A percentile compares a stretch with the other conserved stretches of the same genome.
Evolutionary conservation across 2,888 invertebrate species (phyloP).

Genomic region (Macropis europaea): DNA sequence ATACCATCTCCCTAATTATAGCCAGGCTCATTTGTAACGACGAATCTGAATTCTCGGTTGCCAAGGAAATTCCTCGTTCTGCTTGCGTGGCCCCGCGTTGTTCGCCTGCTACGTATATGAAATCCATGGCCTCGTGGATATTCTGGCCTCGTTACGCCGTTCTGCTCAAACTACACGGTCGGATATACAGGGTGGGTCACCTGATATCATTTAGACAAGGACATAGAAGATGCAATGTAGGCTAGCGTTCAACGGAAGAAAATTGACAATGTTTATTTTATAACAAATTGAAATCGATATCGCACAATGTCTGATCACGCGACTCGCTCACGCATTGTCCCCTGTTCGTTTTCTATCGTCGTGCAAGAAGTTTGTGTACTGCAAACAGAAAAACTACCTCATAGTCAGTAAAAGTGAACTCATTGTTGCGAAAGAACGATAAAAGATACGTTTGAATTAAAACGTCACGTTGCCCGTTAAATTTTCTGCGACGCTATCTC

Average conservation of each 20-base stretch:
- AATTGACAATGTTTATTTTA: too few species aligned
- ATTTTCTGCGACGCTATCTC: neutral
- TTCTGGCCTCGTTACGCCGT: conserved; percentile 34
- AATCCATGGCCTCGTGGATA: conserved; percentile 25
- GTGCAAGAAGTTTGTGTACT: too few species aligned
- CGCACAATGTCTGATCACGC: too few species aligned
- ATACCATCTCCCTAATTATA: conserved; percentile 76
- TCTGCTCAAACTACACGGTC: conserved; percentile 7
- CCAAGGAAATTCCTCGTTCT: conserved; percentile 72
- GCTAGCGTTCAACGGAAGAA: too few species aligned
- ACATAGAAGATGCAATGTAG: too few species aligned
- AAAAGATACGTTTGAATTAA: neutral
- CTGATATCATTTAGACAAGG: too few species aligned
- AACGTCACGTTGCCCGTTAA: conserved; percentile 5
- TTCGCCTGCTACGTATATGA: conserved; percentile 32
- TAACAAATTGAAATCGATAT: too few species aligned
- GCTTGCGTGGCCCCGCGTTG: conserved; percentile 52
- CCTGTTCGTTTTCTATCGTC: too few species aligned
- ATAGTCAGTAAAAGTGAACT: too few species aligned
- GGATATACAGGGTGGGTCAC: conserved; percentile 1
- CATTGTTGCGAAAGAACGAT: conserved; percentile 9
- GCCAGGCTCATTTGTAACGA: conserved; percentile 75
- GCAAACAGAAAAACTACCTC: too few species aligned
- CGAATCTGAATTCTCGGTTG: conserved; percentile 73
- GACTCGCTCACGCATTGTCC: too few species aligned